Conservation (phyloP, 2,888 invertebrate species). For the Harpalus rufipes region DNA sequence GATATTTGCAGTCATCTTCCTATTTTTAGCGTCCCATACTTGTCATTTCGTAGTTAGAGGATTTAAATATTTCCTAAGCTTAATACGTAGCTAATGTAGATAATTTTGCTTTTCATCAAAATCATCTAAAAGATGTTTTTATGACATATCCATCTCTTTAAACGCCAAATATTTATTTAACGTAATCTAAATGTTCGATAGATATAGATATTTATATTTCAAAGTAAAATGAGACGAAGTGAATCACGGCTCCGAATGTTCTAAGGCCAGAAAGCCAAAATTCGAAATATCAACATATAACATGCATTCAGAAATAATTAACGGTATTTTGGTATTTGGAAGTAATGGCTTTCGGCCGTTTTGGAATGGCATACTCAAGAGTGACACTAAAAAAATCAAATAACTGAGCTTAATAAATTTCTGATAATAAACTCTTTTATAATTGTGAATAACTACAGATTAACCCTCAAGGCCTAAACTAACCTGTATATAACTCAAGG, state of each 20-base stretch:
- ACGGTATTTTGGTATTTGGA: not conserved
- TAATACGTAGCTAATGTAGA: constrained; percentile 37
- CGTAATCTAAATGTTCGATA: constrained; percentile 28
- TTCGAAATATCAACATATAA: not conserved
- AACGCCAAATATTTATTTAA: constrained; percentile 53
- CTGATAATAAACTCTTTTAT: constrained; percentile 48
- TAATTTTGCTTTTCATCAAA: constrained; percentile 41
- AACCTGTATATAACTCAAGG: constrained; percentile 39
- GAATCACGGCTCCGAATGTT: not conserved
- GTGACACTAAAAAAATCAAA: constrained; percentile 47
- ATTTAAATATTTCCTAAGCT: constrained; percentile 40
- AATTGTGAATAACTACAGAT: constrained; percentile 47
- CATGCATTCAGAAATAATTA: too few species aligned
- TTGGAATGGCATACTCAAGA: not conserved
- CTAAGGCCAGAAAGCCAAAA: not conserved
- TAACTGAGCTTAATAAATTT: constrained; percentile 48
- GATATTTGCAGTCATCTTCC: constrained; percentile 10
- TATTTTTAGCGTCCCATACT: constrained; percentile 34
- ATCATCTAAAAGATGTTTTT: constrained; percentile 14
- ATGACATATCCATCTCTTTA: constrained; percentile 40
- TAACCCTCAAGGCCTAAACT: constrained; percentile 35
- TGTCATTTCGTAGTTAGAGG: constrained; percentile 39
- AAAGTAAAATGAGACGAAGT: constrained; percentile 20
- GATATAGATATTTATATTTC: constrained; percentile 29
- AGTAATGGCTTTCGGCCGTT: not conserved